A percentile compares a stretch with the other conserved stretches of the same genome.
phyloP scores from a whole-genome alignment of 2,888 invertebrate genomes.

The Leuctra nigra region DNA sequence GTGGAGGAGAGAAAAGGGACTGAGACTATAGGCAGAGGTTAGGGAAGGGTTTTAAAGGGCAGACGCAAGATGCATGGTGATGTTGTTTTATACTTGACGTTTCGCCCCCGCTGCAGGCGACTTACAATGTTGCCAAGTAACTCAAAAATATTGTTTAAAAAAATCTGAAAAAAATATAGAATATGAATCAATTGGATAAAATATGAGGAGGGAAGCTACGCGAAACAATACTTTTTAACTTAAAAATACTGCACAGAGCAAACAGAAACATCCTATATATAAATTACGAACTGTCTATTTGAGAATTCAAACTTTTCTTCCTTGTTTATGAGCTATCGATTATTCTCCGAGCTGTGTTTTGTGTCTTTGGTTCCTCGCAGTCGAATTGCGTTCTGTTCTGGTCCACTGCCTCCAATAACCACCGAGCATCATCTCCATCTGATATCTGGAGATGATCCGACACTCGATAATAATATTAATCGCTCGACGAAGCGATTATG shows the following conservation, averaged over 20 bases:
- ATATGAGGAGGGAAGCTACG: not conserved
- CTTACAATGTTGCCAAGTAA: slow-evolving; percentile 11
- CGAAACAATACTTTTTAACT: not conserved
- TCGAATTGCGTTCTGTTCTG: too few species aligned
- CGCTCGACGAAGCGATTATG: not conserved
- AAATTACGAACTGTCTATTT: too few species aligned
- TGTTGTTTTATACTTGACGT: slow-evolving; percentile 9
- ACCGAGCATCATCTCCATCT: too few species aligned
- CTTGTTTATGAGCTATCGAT: too few species aligned
- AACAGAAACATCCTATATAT: too few species aligned
- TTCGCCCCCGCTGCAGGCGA: slow-evolving; percentile 8
- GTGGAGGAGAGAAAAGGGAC: not conserved
- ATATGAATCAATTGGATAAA: slow-evolving; percentile 7
- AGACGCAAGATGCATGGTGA: slow-evolving; percentile 13
- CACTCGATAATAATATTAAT: slow-evolving; percentile 16
- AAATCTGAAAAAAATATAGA: not conserved
- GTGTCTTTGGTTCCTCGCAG: too few species aligned
- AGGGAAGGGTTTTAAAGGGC: slow-evolving; percentile 13
- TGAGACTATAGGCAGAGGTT: not conserved
- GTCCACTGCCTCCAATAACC: slow-evolving; percentile 1
- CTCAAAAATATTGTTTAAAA: slow-evolving; percentile 13
- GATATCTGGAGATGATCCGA: slow-evolving; percentile 3
- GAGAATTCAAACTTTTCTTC: too few species aligned
- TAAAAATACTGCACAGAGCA: too few species aligned
- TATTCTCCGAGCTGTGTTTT: too few species aligned